Percentiles rank a stretch among this genome's conserved stretches.
phyloP scores from a whole-genome alignment of 2,113 vertebrate species.

The Saccopteryx bilineata region DNA sequence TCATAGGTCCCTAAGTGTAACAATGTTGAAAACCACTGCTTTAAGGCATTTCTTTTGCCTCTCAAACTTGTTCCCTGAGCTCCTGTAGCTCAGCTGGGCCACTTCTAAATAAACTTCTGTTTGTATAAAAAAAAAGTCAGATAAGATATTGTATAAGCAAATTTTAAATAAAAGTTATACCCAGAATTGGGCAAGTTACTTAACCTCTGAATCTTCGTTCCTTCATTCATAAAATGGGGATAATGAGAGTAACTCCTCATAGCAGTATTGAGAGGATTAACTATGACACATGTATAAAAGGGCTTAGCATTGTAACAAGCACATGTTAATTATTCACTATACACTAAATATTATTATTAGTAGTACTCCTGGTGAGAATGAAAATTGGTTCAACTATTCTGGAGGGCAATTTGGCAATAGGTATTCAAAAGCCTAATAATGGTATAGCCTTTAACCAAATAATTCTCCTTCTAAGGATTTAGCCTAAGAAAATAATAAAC shows the following conservation, averaged over 20 bases:
- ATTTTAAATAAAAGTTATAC: not conserved
- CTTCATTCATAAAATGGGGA: not conserved
- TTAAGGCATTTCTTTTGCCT: no score
- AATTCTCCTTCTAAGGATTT: conserved; percentile 22
- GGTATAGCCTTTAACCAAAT: not conserved
- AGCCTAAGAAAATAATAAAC: conserved; percentile 17
- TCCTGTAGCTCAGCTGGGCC: no score
- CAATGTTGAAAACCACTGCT: no score
- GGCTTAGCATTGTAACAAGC: not conserved
- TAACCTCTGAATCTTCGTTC: conserved; percentile 50
- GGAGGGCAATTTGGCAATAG: not conserved
- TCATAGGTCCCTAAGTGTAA: no score
- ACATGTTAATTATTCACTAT: not conserved
- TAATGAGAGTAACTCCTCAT: not conserved
- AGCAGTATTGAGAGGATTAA: not conserved
- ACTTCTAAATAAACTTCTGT: no score
- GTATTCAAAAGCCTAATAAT: conserved; percentile 37
- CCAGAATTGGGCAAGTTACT: not conserved
- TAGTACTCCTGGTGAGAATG: not conserved
- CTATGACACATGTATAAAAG: not conserved
- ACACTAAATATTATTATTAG: conserved; percentile 3
- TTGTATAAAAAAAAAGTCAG: conserved; percentile 1
- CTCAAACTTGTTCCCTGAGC: no score
- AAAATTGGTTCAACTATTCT: conserved; percentile 40
- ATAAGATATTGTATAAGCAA: not conserved